A percentile compares a stretch with the other conserved stretches of the same genome.
These are phyloP conservation scores for Nasua narica DNA, from an alignment of 2,797 vertebrate genomes.

Conservation along the genomic window DNA sequence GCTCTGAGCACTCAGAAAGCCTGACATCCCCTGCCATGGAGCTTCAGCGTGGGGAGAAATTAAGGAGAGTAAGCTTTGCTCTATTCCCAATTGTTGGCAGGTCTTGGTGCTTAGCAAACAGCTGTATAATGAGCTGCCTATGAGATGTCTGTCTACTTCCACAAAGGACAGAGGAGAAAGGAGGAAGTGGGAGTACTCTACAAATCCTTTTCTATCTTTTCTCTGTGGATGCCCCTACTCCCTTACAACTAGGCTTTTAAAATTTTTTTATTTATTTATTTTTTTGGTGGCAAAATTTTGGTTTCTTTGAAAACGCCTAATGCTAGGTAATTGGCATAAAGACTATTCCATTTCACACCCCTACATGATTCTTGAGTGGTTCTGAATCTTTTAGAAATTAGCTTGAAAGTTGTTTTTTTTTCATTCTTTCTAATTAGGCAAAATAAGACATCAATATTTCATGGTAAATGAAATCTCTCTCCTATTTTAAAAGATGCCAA, in stretches of 20 bases:
- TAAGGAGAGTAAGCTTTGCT: background rate
- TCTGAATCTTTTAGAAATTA: background rate
- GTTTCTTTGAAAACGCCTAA: background rate
- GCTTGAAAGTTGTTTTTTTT: background rate
- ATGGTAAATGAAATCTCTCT: background rate
- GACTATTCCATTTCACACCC: background rate
- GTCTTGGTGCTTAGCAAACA: background rate
- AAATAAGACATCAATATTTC: background rate
- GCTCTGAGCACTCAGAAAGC: background rate
- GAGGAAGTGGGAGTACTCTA: background rate
- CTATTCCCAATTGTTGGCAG: background rate
- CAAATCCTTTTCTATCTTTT: background rate
- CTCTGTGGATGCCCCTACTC: background rate
- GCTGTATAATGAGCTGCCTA: background rate
- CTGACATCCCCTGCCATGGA: background rate
- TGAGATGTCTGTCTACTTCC: background rate
- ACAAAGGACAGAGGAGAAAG: background rate
- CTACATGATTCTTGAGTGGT: background rate
- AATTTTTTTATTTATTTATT: background rate
- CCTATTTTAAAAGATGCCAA: background rate
- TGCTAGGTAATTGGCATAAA: background rate
- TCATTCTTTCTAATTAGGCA: background rate
- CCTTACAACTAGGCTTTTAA: background rate
- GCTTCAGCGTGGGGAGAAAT: background rate
- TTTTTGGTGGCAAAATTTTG: background rate